Percentiles rank a stretch among this genome's conserved stretches.
Evolutionary conservation across 2,113 vertebrate genomes (phyloP).

Genomic region (Dromas ardeola): DNA sequence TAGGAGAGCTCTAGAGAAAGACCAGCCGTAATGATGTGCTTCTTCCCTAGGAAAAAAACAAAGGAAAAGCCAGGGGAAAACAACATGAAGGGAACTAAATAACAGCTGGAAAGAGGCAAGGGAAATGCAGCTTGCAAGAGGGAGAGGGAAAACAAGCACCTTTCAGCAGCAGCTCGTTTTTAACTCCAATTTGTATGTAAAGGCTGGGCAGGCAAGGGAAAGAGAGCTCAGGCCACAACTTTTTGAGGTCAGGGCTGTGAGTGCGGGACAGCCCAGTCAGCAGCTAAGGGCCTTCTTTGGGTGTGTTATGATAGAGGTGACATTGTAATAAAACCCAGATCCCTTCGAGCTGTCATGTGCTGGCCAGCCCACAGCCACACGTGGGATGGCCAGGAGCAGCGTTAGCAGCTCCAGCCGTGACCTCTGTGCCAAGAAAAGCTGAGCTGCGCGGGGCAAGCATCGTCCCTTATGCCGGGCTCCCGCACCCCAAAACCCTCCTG

Average conservation of each 20-base stretch:
- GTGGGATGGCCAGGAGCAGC: background rate
- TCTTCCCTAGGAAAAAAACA: constrained; percentile 44
- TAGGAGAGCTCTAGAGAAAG: constrained; percentile 48
- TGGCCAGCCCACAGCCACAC: background rate
- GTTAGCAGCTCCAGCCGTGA: rapidly evolving
- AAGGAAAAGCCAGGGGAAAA: constrained; percentile 44
- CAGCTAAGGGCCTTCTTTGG: background rate
- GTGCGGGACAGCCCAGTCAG: background rate
- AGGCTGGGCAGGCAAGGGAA: background rate
- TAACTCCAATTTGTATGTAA: background rate
- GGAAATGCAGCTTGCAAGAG: background rate
- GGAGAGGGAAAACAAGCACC: background rate
- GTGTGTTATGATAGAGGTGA: background rate
- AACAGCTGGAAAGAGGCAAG: constrained; percentile 8
- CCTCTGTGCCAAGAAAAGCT: background rate
- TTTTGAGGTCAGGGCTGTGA: background rate
- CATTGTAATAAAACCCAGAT: background rate
- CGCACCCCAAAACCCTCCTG: background rate
- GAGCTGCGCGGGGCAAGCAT: rapidly evolving
- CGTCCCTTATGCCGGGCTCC: rapidly evolving
- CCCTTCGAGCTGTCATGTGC: background rate
- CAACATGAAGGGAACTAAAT: constrained; percentile 19
- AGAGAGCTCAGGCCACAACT: background rate
- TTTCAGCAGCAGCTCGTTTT: background rate
- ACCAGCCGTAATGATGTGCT: constrained; percentile 55